Conservation (phyloP, 1,140 invertebrate species). For the Teleogryllus occipitalis region DNA sequence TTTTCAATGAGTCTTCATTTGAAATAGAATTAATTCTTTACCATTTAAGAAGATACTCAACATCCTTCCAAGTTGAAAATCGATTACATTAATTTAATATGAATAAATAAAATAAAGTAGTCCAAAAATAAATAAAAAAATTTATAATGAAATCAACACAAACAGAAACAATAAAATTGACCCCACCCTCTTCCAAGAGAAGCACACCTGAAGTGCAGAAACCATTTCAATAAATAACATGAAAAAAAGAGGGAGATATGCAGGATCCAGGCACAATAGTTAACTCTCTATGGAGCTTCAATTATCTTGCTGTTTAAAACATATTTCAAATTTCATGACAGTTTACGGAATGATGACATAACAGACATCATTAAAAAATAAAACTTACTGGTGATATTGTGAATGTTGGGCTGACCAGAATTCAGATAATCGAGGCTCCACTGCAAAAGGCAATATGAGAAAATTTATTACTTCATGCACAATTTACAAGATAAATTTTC, state of each 20-base stretch:
- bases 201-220: no score
- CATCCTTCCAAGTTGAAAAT: no score
- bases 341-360: neutral
- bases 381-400: conserved; percentile 19
- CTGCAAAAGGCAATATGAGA: conserved; percentile 15
- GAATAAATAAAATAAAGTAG: no score
- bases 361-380: neutral
- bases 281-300: neutral
- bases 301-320: neutral
- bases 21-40: no score
- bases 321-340: no score
- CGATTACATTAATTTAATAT: no score
- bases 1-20: no score
- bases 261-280: neutral
- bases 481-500: neutral
- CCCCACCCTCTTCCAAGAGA: no score
- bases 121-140: no score
- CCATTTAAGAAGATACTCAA: no score
- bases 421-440: conserved; percentile 21
- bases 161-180: neutral
- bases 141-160: no score
- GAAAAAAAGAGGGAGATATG: neutral
- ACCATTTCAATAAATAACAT: neutral
- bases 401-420: conserved; percentile 17
- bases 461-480: neutral